Conservation (phyloP, 1,140 invertebrate genomes). For the Linepithema humile region DNA sequence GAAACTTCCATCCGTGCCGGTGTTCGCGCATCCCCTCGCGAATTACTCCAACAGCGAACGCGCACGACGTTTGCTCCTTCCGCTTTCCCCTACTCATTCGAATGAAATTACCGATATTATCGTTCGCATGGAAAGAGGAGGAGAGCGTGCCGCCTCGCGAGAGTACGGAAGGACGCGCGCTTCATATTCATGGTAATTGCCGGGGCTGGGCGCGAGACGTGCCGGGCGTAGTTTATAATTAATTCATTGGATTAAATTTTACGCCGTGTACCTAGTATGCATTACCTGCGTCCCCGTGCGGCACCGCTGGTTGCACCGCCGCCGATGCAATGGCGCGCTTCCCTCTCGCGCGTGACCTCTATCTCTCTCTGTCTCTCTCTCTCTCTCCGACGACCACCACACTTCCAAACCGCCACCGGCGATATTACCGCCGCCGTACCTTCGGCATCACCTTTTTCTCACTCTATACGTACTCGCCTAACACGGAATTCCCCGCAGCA, state of each 20-base stretch:
- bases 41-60: constrained; percentile 3
- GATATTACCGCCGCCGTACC: neutral
- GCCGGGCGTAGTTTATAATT: constrained; percentile 74
- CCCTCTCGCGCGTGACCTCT: neutral
- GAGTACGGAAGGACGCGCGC: constrained; percentile 26
- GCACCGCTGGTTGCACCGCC: neutral
- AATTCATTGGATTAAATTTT: constrained; percentile 78
- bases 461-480: neutral
- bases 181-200: constrained; percentile 76
- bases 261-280: constrained; percentile 67
- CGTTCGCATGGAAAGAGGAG: constrained; percentile 7
- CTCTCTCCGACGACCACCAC: neutral
- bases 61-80: neutral
- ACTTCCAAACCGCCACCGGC: constrained; percentile 12
- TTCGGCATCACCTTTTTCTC: constrained; percentile 33
- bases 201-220: constrained; percentile 49
- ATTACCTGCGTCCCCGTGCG: constrained; percentile 52
- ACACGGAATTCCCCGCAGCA: neutral
- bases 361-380: neutral
- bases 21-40: constrained; percentile 18
- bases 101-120: constrained; percentile 67
- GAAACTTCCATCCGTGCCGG: constrained; percentile 16
- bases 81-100: neutral
- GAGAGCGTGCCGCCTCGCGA: constrained; percentile 23
- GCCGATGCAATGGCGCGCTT: neutral